phyloP scores from a whole-genome alignment of 2,113 vertebrate species.

The Amphilophus citrinellus region DNA sequence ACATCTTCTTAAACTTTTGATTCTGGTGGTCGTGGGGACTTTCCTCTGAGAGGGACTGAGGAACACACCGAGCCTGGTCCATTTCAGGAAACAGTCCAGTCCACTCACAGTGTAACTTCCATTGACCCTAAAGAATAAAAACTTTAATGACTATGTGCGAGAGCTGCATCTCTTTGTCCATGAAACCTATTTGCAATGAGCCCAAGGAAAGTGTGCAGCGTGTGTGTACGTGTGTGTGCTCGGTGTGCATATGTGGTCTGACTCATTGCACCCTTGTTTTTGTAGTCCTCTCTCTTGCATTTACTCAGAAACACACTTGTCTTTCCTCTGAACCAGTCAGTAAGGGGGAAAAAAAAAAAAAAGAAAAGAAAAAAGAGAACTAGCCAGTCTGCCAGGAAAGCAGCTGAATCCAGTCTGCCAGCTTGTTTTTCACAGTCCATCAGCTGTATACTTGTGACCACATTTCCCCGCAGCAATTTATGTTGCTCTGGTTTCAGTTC shows the following conservation, averaged over 20 bases:
- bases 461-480: background rate
- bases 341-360: constrained; percentile 8
- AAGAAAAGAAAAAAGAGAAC: background rate
- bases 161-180: constrained; percentile 52
- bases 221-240: constrained; percentile 17
- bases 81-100: constrained; percentile 30
- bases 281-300: constrained; percentile 10
- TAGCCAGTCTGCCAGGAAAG: background rate
- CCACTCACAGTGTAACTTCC: constrained; percentile 11
- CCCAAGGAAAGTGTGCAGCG: constrained; percentile 37
- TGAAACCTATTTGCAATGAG: constrained; percentile 41
- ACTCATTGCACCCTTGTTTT: background rate
- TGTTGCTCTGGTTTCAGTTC: constrained; percentile 46
- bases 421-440: background rate
- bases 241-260: constrained; percentile 20
- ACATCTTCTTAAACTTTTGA: constrained; percentile 56
- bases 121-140: constrained; percentile 45
- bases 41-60: constrained; percentile 30
- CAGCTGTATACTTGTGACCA: background rate
- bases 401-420: constrained; percentile 8
- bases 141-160: constrained; percentile 45
- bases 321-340: constrained; percentile 62
- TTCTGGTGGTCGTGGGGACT: constrained; percentile 52
- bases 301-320: constrained; percentile 30
- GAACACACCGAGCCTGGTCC: constrained; percentile 12